Evolutionary conservation across 2,888 invertebrate genomes (phyloP).

Genomic region (Beris morrisii): DNA sequence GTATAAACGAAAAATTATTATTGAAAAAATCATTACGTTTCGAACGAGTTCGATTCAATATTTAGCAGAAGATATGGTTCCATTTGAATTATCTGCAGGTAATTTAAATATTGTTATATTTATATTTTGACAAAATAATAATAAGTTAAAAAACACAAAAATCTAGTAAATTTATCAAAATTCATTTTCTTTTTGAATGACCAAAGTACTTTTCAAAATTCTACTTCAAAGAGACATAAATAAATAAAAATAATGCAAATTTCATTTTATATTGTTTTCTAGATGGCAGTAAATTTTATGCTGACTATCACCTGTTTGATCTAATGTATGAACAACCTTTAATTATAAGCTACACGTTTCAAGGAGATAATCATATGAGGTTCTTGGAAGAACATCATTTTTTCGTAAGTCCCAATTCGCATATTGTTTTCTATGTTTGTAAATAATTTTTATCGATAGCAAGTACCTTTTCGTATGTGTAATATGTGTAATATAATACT

Average conservation of each 20-base stretch:
- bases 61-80: conserved; percentile 46
- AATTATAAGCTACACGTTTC: conserved; percentile 45
- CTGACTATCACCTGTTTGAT: conserved; percentile 50
- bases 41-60: conserved; percentile 48
- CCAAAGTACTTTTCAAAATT: too few species aligned
- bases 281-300: conserved; percentile 45
- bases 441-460: too few species aligned
- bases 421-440: too few species aligned
- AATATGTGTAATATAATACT: too few species aligned
- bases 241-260: too few species aligned
- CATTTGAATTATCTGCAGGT: conserved; percentile 40
- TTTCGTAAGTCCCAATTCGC: conserved; percentile 42
- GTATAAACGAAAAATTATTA: conserved; percentile 41
- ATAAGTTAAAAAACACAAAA: too few species aligned
- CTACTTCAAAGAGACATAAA: too few species aligned
- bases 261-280: conserved; percentile 11
- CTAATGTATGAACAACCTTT: conserved; percentile 49
- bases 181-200: too few species aligned
- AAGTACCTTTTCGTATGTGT: too few species aligned
- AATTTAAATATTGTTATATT: neutral
- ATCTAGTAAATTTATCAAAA: too few species aligned
- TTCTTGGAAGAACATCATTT: conserved; percentile 52
- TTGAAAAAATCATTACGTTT: conserved; percentile 51
- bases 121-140: too few species aligned
- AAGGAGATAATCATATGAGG: conserved; percentile 37